Base-by-base conservation (phyloP, 2,113 vertebrate genomes). In the Diphyllodes magnificus region DNA sequence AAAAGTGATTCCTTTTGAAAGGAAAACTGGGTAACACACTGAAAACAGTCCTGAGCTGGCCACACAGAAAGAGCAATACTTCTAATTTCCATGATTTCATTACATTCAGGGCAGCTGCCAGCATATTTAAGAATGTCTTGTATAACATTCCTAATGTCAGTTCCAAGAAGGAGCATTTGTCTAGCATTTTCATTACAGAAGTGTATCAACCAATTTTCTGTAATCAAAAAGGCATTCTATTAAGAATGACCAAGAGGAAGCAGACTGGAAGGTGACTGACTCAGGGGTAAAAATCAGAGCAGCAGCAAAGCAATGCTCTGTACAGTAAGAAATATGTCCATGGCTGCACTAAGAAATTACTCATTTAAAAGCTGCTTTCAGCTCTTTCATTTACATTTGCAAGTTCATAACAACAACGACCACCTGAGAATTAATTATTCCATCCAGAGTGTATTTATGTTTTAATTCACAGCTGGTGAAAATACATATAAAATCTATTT, bases 11-110 rank as follows among this genome's bases (percentile, higher is more conserved):
- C 51, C 76, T 77, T 86, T 35, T 57, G 39, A 93, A 77, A 92
- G 92, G 15, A 82, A 82, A 95, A 79, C 35, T 37, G 90, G 54
- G 65, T 83, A 81, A 80, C 53, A 69, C 47, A 65, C 88, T 86
- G 60, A 51, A 94, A 84, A 78, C 40, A 90, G 93, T 81, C 82
- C 83, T 88, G 82, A 80, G 68, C 68, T 75, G 95, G 92, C 96
- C 93, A 96, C 95, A 96, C 95, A 95, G 93, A 37, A 91, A 90
- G 96, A 1, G 53, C 76, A 96, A 45, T 68, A 93, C 88, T 95
- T 93, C 80, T 96, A 86, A 93, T 96, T 96, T 96, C 96, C 96
- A 95, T 96, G 76, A 97, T 97, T 97, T 97, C 95, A 96, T 95
- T 96, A 97, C 86, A 78, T 86, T 75, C 86, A 88, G 80, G 90